A percentile compares a stretch with the other conserved stretches of the same genome.
phyloP scores from a whole-genome alignment of 2,797 vertebrate genomes.

The Gephyroberyx darwinii region DNA sequence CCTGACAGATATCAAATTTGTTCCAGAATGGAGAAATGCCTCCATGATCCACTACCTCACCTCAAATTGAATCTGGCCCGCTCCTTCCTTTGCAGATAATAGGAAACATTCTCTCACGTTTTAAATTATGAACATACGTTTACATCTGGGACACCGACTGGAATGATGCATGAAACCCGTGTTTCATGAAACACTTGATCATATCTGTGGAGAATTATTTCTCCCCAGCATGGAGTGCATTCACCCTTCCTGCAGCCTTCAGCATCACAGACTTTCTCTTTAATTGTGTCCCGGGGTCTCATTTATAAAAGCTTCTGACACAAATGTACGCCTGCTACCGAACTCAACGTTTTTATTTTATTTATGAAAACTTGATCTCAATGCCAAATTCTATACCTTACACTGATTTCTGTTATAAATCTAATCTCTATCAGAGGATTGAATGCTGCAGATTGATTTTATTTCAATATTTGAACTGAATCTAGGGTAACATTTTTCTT shows the following conservation, averaged over 20 bases:
- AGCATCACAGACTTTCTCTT: conserved; percentile 3
- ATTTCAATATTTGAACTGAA: too few relatives aligned
- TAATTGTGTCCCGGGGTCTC: conserved; percentile 45
- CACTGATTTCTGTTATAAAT: conserved; percentile 5
- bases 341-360: too few relatives aligned
- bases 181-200: conserved; percentile 47
- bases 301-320: conserved; percentile 46
- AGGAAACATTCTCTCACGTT: conserved; percentile 43
- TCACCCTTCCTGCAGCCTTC: conserved; percentile 16
- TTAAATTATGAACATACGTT: conserved; percentile 64
- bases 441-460: neutral
- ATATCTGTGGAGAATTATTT: conserved; percentile 41
- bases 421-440: conserved; percentile 5
- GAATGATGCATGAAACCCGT: conserved; percentile 27
- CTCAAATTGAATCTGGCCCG: conserved; percentile 71
- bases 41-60: conserved; percentile 73
- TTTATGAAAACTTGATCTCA: conserved; percentile 29
- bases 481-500: too few relatives aligned
- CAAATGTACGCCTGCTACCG: conserved; percentile 37
- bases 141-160: conserved; percentile 37
- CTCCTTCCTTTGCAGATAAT: conserved; percentile 68
- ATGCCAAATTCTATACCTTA: conserved; percentile 9
- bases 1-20: conserved; percentile 75
- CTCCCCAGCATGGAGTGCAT: conserved; percentile 20
- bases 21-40: conserved; percentile 68